Base-by-base conservation (phyloP, 2,888 invertebrate genomes). In the Imbricaverruca yamaguchii region DNA sequence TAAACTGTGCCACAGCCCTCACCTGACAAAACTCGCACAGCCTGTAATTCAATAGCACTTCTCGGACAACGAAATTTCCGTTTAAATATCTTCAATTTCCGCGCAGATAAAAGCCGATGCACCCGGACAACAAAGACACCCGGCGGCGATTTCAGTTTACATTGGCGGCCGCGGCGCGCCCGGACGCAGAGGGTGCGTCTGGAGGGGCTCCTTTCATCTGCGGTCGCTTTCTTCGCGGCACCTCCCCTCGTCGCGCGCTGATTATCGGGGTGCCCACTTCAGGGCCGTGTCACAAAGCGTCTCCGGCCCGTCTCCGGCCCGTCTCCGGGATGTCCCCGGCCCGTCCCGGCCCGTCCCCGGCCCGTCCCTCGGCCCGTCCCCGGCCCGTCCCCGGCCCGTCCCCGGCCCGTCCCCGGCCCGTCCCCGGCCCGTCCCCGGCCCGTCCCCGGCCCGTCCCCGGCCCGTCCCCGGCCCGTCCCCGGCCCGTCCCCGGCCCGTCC, bases 81-180 rank as follows among this genome's bases (percentile, higher is more conserved):
- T 23, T 55, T 55, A 55, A 74, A 74, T 55, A 55, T 55, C 74
- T 74, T 74, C 74, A 74, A 74, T 74, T 74, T 74, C 74, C 74
- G 53, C 74, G 21, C 55, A 1, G n/a, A 74, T 74, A 74, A 74
- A 74, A 21, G 74, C 74, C 18, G 55, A 6, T 23, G 23, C 39
- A 39, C 65, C 9, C 7, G n/a, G 23, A 18, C 53, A 10, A 18
- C 11, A 23, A 23, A 12, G 74, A 53, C 74, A 18, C 23, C 55
- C 74, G 21, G 3, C 18, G 53, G 55, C 55, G 10, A 3, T 53
- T 74, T 39, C 39, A 39, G 39, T 39, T 39, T 39, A 39, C 39
- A 39, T 39, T 39, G 39, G 39, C 39, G 39, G 39, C 39, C 39
- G 39, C 39, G 39, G 39, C 4, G 39, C 39, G 39, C 39, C 39